A percentile compares a stretch with the other conserved stretches of the same genome.
These are phyloP conservation scores for Catajapyx aquilonaris DNA, from an alignment of 1,140 invertebrate species.

Conservation along the genomic window DNA sequence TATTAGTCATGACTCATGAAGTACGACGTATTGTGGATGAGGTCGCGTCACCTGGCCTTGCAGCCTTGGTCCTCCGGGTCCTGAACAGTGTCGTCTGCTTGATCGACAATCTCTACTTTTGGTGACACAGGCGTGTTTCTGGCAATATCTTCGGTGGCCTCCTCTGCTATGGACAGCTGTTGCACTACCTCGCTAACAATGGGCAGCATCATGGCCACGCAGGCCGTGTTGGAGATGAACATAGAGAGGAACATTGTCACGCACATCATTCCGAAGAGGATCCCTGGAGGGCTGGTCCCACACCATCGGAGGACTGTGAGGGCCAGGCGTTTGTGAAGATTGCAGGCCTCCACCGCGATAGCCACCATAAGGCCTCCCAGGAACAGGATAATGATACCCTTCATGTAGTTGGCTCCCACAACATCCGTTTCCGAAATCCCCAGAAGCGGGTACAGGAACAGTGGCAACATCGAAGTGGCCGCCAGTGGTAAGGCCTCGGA, in stretches of 20 bases:
- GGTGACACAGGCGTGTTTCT: too few species aligned
- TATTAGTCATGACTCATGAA: too few species aligned
- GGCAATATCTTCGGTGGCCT: not conserved
- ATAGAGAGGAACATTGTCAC: conserved; percentile 3
- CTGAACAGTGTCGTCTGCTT: too few species aligned
- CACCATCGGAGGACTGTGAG: conserved; percentile 16
- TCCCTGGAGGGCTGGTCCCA: conserved; percentile 10
- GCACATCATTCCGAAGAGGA: conserved; percentile 6
- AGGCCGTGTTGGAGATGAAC: conserved; percentile 4
- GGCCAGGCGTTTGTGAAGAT: conserved; percentile 19
- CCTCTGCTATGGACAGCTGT: not conserved
- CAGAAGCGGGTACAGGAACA: conserved; percentile 51
- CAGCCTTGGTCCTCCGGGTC: too few species aligned
- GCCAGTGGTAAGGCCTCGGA: conserved; percentile 58
- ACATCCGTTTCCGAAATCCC: conserved; percentile 1
- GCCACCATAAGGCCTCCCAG: conserved; percentile 17
- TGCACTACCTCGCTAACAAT: not conserved
- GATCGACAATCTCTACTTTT: too few species aligned
- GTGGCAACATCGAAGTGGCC: conserved; percentile 59
- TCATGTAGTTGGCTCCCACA: conserved; percentile 3
- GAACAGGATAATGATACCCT: conserved; percentile 9
- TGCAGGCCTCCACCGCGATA: conserved; percentile 19
- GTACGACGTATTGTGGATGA: too few species aligned
- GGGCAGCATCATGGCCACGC: conserved; percentile 4
- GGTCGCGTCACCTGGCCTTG: not conserved